phyloP scores from a whole-genome alignment of 2,113 vertebrate species.

The Paramisgurnus dabryanus region DNA sequence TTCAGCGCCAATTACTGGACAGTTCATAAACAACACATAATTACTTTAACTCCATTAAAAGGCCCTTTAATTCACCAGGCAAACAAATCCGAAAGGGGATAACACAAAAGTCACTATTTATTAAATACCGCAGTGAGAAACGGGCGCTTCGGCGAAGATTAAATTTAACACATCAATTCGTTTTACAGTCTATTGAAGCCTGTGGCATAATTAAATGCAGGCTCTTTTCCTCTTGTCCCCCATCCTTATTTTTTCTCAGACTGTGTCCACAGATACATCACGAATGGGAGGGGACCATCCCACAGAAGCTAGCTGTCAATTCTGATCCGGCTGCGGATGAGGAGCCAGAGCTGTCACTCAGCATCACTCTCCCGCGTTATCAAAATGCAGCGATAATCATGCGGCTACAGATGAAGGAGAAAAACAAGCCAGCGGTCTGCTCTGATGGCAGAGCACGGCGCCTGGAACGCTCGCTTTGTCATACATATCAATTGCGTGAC shows the following conservation, averaged over 20 bases:
- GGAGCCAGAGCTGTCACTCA: constrained; percentile 67
- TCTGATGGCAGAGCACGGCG: constrained; percentile 56
- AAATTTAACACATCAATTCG: constrained; percentile 57
- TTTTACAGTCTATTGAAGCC: constrained; percentile 50
- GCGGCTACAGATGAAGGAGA: constrained; percentile 56
- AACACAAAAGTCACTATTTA: constrained; percentile 38
- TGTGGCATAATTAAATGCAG: constrained; percentile 67
- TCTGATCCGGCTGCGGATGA: constrained; percentile 56
- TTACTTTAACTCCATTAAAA: constrained; percentile 48
- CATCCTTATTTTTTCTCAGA: constrained; percentile 1
- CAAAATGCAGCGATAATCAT: constrained; percentile 70
- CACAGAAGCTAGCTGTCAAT: constrained; percentile 59
- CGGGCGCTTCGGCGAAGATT: constrained; percentile 45
- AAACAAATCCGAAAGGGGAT: constrained; percentile 40
- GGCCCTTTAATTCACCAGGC: constrained; percentile 31
- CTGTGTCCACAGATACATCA: constrained; percentile 44
- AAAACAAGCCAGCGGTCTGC: constrained; percentile 33
- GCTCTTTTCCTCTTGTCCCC: constrained; percentile 15
- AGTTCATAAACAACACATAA: constrained; percentile 20
- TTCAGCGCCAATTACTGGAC: background rate
- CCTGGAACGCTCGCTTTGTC: constrained; percentile 58
- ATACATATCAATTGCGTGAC: constrained; percentile 62
- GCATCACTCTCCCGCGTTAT: constrained; percentile 61
- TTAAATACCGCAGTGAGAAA: constrained; percentile 45
- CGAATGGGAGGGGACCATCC: constrained; percentile 47